These are phyloP conservation scores for Ciconia nigra DNA, from an alignment of 2,797 vertebrate species.

Conservation along the genomic window DNA sequence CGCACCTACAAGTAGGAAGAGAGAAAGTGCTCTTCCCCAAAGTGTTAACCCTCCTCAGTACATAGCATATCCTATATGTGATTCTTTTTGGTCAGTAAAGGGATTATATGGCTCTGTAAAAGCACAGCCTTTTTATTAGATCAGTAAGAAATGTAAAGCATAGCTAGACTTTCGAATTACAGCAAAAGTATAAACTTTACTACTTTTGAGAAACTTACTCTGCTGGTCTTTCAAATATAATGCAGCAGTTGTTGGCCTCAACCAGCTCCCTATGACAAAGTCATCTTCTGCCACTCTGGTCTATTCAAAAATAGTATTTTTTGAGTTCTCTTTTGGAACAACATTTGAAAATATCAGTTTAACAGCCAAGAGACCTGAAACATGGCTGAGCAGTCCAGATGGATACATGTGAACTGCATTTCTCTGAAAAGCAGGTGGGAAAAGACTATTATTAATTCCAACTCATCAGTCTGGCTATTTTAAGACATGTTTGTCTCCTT, in stretches of 20 bases:
- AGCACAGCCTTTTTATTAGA: neutral
- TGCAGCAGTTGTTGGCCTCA: neutral
- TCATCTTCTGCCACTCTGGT: neutral
- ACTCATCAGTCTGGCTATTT: neutral
- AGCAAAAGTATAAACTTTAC: neutral
- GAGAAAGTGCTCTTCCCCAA: neutral
- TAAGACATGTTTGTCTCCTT: neutral
- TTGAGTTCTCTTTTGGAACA: neutral
- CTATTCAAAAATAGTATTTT: neutral
- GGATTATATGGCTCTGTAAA: neutral
- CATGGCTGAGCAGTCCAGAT: neutral
- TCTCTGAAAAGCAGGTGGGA: neutral
- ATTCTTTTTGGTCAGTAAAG: neutral
- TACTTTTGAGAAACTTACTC: neutral
- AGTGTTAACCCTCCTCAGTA: neutral
- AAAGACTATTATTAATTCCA: neutral
- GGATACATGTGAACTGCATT: neutral
- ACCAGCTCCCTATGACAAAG: neutral
- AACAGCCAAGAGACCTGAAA: neutral
- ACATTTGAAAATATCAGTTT: neutral
- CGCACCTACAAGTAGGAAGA: fast-evolving
- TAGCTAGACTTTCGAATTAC: neutral
- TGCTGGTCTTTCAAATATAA: neutral
- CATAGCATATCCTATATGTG: fast-evolving
- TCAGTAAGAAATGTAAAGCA: neutral